Base-by-base conservation (phyloP, 2,888 invertebrate species). In the Drosophila longiperda region DNA sequence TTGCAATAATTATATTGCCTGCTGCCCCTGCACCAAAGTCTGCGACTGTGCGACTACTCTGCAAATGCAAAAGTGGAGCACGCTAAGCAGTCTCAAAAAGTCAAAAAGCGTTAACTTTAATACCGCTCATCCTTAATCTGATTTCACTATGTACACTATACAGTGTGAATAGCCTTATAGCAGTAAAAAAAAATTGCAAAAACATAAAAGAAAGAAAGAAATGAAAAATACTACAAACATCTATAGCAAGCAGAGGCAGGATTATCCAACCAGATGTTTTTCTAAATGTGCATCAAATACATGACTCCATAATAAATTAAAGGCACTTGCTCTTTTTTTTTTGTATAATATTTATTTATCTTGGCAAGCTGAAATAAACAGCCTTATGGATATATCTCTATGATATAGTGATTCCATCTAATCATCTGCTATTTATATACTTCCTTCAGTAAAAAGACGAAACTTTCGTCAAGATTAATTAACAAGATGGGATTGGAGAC, bases 1-100 rank as follows among this genome's bases (percentile, higher is more conserved):
- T 86, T 79, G 72, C 66, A 69, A 77, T 83, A 87, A 87, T 87
- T 82, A 83, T 75, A 78, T 80, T 75, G 78, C 78, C 66, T 54
- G 55, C 72, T 68, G 49, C 57, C 23, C 32, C 54, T 55, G 57
- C 49, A 12, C 3, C 26, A 20, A 9, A 57, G 62, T 48, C 45
- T 45, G 23, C 45, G 7, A 45, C 45, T 45, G 38, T 38, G 45
- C 52, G 50, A 50, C 61, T 67, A 57, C 54, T 40, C 6, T 8
- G 11, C 40, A 15, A 57, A 29, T 42, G 42, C 54, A 57, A 73
- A 84, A 79, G 38, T 82, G 66, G 82, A 55, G 36, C 84, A 82
- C 59, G 70, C 54, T 76, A 54, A 82, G 78, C 70, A 69, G 57
- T 55, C 70, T 75, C 59, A 60, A 78, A 52, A 72, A 80, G 73